These are phyloP conservation scores for Hylyphantes graminicola DNA, from an alignment of 1,140 invertebrate genomes.

Conservation along the genomic window DNA sequence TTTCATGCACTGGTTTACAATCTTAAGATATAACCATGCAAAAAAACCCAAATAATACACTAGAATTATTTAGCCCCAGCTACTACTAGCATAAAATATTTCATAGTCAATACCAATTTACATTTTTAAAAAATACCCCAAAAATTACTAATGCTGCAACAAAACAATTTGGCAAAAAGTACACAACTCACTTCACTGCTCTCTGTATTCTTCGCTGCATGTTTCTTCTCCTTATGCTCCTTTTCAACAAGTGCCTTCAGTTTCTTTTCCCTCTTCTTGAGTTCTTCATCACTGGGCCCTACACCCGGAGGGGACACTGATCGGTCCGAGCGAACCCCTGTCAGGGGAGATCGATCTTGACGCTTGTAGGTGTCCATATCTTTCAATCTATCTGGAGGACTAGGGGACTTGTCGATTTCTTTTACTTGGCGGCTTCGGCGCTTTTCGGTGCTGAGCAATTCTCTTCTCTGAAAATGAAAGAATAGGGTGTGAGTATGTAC, in stretches of 20 bases:
- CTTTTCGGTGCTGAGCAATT: slow-evolving; percentile 27
- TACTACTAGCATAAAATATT: too few species aligned
- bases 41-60: too few species aligned
- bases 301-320: slow-evolving; percentile 29
- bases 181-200: slow-evolving; percentile 41
- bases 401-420: slow-evolving; percentile 12
- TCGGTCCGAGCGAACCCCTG: slow-evolving; percentile 1
- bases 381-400: slow-evolving; percentile 24
- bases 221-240: slow-evolving; percentile 54
- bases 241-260: slow-evolving; percentile 27
- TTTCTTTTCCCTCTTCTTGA: slow-evolving; percentile 47
- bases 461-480: slow-evolving; percentile 1
- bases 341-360: background rate
- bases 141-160: too few species aligned
- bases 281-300: slow-evolving; percentile 39
- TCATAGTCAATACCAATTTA: too few species aligned
- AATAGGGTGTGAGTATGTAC: too few species aligned
- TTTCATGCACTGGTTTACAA: too few species aligned
- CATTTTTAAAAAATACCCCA: too few species aligned
- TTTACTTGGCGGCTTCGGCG: slow-evolving; percentile 9
- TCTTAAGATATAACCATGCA: too few species aligned
- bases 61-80: too few species aligned
- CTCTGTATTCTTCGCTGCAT: slow-evolving; percentile 33
- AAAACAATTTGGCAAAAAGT: background rate
- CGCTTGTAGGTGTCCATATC: slow-evolving; percentile 18